Base-by-base conservation (phyloP, 2,113 vertebrate genomes). In the Ctenomys sociabilis region DNA sequence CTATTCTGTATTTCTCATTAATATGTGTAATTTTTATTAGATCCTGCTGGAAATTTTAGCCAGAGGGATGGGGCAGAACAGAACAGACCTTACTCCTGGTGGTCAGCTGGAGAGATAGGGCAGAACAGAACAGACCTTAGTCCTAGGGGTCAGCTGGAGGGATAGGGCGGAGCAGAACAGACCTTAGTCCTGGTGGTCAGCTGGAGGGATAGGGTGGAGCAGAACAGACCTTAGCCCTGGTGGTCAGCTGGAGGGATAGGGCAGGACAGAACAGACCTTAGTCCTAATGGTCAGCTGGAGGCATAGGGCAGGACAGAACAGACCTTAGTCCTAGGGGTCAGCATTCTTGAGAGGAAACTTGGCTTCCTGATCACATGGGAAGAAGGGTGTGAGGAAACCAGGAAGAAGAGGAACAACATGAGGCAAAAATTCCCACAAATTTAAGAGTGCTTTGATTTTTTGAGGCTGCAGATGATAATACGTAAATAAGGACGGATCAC, bases 401-500 rank as follows among this genome's bases (percentile, higher is more conserved):
- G n/a, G 57, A 59, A 16, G 57, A 72, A 91, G 35, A 6, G 57
- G 8, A 2, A 40, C 14, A 11, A 35, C 12, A 30, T 13, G 22
- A 88, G 32, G 37, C 19, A 13, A 49, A 66, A 13, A 35, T 37
- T 54, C 26, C 24, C 7, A 16, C 16, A 52, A 88, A 61, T 73
- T 52, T 66, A 82, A 85, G 35, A 54, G 17, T 49, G 16, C 28
- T 40, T 84, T 35, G 32, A 40, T 70, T 85, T 85, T 64, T 72
- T 59, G 28, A 80, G 88, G 84, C 52, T 49, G 10, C 26, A 66
- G 32, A 45, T 68, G 43, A 24, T 30, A 24, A 40, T 84, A 49
- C 49, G 43, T 70, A 88, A 72, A 84, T 88, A 93, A 93, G 45
- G 49, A 52, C 40, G 54, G 93, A n/a, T 40, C n/a, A 89, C 21